These are phyloP conservation scores for Fragum sueziense DNA, from an alignment of 2,888 invertebrate genomes.

Conservation along the genomic window DNA sequence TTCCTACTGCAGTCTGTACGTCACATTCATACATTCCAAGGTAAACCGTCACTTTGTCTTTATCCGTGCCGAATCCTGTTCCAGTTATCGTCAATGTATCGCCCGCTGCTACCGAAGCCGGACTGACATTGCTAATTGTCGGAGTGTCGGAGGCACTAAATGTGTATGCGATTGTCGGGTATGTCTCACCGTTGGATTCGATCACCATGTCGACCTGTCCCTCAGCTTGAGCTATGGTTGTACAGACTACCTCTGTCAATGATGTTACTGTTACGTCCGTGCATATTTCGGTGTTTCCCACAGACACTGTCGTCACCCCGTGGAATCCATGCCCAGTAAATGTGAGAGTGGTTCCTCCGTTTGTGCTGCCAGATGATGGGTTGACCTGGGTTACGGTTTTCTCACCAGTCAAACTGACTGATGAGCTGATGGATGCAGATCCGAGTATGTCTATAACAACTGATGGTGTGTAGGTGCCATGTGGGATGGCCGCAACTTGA, in stretches of 20 bases:
- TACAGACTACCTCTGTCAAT: constrained; percentile 56
- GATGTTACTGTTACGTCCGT: constrained; percentile 41
- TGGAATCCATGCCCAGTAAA: constrained; percentile 69
- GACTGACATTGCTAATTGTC: constrained; percentile 45
- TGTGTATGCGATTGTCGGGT: constrained; percentile 48
- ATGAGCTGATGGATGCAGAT: constrained; percentile 26
- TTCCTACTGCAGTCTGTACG: background rate
- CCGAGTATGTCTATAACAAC: constrained; percentile 54
- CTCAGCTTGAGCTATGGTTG: constrained; percentile 58
- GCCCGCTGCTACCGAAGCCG: constrained; percentile 57
- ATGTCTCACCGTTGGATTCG: constrained; percentile 54
- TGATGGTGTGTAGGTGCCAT: constrained; percentile 53
- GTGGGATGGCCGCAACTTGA: constrained; percentile 58
- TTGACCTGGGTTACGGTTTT: constrained; percentile 42
- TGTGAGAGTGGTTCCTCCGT: constrained; percentile 56
- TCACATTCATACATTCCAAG: constrained; percentile 24
- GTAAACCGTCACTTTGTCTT: background rate
- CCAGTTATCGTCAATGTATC: constrained; percentile 59
- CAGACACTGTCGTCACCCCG: constrained; percentile 49
- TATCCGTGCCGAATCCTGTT: constrained; percentile 44
- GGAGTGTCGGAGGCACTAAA: constrained; percentile 54
- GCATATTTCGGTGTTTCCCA: constrained; percentile 41
- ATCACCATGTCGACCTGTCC: constrained; percentile 48
- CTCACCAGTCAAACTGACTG: constrained; percentile 28
- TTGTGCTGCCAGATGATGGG: constrained; percentile 65